Evolutionary conservation across 37 sponge, comb jelly and placozoan species (phyloP).

Genomic region (Chondrilla cf. caribensis): DNA sequence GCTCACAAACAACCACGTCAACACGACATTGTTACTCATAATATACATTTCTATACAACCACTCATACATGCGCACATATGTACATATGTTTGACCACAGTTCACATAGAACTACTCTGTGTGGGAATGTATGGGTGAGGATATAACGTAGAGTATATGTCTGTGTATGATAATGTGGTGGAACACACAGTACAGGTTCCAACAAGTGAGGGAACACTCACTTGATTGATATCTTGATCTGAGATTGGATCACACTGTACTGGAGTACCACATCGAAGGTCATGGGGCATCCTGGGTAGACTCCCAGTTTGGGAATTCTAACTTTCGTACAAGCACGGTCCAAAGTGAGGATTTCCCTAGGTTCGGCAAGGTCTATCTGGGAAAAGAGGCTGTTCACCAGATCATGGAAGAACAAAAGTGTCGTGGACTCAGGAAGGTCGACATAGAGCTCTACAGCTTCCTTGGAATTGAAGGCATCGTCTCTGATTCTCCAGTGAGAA

Average conservation of each 20-base stretch:
- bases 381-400: constrained; percentile 32
- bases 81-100: too few relatives aligned
- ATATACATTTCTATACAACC: too few relatives aligned
- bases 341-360: not conserved
- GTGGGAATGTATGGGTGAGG: too few relatives aligned
- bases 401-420: constrained; percentile 49
- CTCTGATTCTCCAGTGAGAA: not conserved
- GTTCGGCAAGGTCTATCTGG: not conserved
- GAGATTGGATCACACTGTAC: not conserved
- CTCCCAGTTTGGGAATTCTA: not conserved
- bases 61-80: too few relatives aligned
- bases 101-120: too few relatives aligned
- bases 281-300: constrained; percentile 38
- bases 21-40: too few relatives aligned
- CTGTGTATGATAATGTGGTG: too few relatives aligned
- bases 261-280: not conserved
- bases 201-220: too few relatives aligned
- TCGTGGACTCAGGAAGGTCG: not conserved
- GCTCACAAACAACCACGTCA: too few relatives aligned
- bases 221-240: constrained; percentile 10
- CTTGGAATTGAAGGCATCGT: not conserved
- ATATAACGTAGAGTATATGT: too few relatives aligned
- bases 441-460: constrained; percentile 12
- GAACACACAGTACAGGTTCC: too few relatives aligned
- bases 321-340: not conserved